Evolutionary conservation across 2,888 invertebrate species (phyloP).

Genomic region (Drosophila quinaria): DNA sequence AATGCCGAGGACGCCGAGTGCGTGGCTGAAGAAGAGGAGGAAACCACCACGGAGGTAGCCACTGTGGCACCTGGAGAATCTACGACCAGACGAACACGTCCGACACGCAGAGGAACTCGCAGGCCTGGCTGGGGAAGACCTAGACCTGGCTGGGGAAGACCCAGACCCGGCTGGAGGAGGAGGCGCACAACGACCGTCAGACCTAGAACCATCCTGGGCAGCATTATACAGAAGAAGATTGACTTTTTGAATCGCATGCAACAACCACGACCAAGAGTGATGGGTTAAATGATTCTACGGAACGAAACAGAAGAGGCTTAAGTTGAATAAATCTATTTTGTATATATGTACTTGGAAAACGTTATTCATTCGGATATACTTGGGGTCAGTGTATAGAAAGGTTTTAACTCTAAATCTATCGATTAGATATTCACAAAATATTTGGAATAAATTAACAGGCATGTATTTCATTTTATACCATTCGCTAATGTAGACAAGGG

Average conservation of each 20-base stretch:
- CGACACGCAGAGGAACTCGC: conserved; percentile 1
- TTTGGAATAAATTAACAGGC: too few relatives aligned
- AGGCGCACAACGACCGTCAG: conserved; percentile 8
- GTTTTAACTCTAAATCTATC: too few relatives aligned
- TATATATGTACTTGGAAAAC: neutral
- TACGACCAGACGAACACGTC: conserved; percentile 4
- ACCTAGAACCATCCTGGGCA: conserved; percentile 22
- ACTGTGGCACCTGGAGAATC: neutral
- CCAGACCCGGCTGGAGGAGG: conserved; percentile 12
- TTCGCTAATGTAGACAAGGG: too few relatives aligned
- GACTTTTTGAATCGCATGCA: conserved; percentile 5
- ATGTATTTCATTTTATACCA: too few relatives aligned
- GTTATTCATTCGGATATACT: neutral
- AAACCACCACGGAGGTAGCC: neutral
- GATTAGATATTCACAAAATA: too few relatives aligned
- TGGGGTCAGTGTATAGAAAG: neutral
- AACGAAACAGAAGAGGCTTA: neutral
- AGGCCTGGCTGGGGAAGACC: conserved; percentile 1
- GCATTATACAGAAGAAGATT: conserved; percentile 34
- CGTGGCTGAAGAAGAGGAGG: conserved; percentile 6
- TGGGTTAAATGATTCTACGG: neutral
- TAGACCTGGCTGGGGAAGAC: conserved; percentile 7
- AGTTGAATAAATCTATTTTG: neutral
- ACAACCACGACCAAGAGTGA: neutral
- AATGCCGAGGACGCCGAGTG: conserved; percentile 27